phyloP scores from a whole-genome alignment of 2,797 vertebrate species.

The Pseudocheirus occidentalis region DNA sequence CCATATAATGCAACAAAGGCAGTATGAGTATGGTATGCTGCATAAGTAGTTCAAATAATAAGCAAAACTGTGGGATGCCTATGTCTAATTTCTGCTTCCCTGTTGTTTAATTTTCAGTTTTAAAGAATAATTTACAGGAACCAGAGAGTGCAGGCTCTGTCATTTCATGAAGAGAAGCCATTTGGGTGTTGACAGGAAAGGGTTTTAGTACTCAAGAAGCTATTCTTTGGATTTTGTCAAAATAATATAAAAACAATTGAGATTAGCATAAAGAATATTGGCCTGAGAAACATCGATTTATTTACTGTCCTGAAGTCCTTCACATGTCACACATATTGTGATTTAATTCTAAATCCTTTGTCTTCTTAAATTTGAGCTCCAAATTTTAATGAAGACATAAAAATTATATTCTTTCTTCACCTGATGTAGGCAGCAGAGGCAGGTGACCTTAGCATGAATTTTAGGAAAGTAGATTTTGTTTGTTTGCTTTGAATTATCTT shows the following conservation, averaged over 20 bases:
- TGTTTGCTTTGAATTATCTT: not conserved
- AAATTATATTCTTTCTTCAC: conserved; percentile 34
- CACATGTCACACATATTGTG: not conserved
- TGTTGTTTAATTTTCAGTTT: not conserved
- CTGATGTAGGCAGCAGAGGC: conserved; percentile 42
- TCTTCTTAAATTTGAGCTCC: conserved; percentile 52
- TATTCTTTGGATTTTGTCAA: conserved; percentile 33
- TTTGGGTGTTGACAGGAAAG: not conserved
- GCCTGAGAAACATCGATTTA: not conserved
- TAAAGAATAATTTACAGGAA: not conserved
- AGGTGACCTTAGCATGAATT: not conserved
- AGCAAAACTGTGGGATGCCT: not conserved
- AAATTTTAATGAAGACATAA: conserved; percentile 49
- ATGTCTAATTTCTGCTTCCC: not conserved
- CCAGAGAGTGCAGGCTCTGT: not conserved
- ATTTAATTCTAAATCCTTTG: conserved; percentile 31
- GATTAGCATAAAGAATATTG: conserved; percentile 5
- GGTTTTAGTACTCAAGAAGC: conserved; percentile 19
- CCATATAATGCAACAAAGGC: not conserved
- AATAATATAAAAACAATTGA: conserved; percentile 36
- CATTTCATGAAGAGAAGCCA: conserved; percentile 37
- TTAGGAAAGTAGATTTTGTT: not conserved
- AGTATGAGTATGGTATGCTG: not conserved
- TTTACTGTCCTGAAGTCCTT: conserved; percentile 28
- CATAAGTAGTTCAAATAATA: not conserved